Conservation (phyloP, 1,140 invertebrate genomes). For the Eurosta solidaginis region DNA sequence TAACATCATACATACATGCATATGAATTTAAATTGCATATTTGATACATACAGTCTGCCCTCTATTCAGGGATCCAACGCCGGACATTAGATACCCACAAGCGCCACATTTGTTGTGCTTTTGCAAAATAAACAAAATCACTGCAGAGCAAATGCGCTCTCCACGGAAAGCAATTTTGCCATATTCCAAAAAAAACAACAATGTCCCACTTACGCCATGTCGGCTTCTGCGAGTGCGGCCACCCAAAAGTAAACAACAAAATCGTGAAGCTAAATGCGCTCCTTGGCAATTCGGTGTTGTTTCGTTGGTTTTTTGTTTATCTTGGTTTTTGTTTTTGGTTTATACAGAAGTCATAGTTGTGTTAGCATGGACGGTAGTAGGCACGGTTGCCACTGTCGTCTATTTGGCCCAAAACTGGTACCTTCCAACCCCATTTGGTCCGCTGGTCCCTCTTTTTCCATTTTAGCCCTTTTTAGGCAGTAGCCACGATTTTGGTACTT, state of each 20-base stretch:
- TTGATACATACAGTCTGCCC: neutral
- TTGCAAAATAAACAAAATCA: conserved; percentile 1
- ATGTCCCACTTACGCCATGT: neutral
- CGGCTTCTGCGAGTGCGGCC: neutral
- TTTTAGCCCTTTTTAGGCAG: no score
- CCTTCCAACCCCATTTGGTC: no score
- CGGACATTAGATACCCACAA: neutral
- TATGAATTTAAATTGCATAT: neutral
- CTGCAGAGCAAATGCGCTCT: neutral
- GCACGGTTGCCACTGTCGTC: no score
- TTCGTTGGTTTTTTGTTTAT: neutral
- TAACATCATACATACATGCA: neutral
- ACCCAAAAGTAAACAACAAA: conserved; percentile 22
- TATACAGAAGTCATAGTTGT: no score
- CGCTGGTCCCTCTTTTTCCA: no score
- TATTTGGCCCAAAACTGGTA: no score
- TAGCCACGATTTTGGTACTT: no score
- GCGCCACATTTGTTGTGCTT: neutral
- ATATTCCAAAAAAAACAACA: neutral
- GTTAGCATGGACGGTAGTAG: no score
- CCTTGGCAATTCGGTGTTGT: neutral
- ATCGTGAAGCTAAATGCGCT: neutral
- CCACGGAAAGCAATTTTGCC: no score
- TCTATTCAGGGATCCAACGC: neutral
- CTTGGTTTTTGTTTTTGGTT: neutral